Evolutionary conservation across 2,888 invertebrate species (phyloP).

Genomic region (Incurvaria masculella): DNA sequence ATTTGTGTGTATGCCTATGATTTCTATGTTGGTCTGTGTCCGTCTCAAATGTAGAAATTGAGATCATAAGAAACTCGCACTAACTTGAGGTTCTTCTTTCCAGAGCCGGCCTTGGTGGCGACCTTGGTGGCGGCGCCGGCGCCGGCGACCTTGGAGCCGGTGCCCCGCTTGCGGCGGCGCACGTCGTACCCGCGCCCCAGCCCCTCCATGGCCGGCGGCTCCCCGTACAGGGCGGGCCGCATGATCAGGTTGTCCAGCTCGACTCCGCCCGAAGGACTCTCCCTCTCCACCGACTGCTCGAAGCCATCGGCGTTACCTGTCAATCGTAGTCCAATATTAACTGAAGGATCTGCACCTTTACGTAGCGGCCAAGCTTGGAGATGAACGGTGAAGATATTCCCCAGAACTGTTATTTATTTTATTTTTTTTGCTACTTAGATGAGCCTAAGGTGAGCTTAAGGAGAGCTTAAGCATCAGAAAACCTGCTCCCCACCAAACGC

Average conservation of each 20-base stretch:
- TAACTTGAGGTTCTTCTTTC: conserved; percentile 49
- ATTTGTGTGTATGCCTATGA: too few relatives aligned
- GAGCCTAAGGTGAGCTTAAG: too few relatives aligned
- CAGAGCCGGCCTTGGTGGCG: conserved; percentile 43
- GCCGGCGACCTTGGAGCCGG: conserved; percentile 45
- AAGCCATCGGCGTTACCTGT: conserved; percentile 43
- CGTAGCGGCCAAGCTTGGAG: too few relatives aligned
- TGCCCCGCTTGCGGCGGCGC: conserved; percentile 43
- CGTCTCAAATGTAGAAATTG: too few relatives aligned
- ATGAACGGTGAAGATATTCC: too few relatives aligned
- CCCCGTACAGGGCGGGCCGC: conserved; percentile 60
- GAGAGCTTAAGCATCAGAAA: too few relatives aligned
- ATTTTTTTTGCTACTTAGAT: too few relatives aligned
- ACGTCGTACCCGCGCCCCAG: conserved; percentile 33
- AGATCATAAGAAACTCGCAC: conserved; percentile 13
- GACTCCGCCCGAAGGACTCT: conserved; percentile 35
- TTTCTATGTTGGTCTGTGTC: too few relatives aligned
- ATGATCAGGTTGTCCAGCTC: conserved; percentile 60
- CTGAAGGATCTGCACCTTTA: too few relatives aligned
- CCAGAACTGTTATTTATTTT: too few relatives aligned
- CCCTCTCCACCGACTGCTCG: conserved; percentile 41
- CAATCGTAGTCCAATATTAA: too few relatives aligned
- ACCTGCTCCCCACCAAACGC: too few relatives aligned
- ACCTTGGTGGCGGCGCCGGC: conserved; percentile 50
- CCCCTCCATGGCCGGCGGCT: conserved; percentile 53